Percentiles rank a stretch among this genome's conserved stretches.
Conservation (phyloP, 2,797 vertebrate species). For the Lepilemur ruficaudatus region DNA sequence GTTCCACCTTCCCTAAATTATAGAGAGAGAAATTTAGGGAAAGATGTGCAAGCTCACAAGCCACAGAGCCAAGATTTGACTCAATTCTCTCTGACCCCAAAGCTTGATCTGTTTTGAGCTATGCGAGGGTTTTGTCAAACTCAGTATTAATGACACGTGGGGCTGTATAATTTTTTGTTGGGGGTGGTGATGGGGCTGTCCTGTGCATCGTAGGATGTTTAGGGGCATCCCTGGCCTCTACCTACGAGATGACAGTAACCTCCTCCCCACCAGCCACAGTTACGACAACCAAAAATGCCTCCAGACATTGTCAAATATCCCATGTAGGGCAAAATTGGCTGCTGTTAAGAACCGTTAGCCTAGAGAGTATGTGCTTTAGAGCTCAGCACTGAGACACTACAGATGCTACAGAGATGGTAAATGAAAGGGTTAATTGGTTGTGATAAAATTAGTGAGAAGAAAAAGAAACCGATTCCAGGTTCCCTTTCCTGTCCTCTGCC, state of each 20-base stretch:
- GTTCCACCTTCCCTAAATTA: neutral
- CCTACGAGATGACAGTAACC: no score
- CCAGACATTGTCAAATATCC: neutral
- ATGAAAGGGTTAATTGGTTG: neutral
- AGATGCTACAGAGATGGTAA: neutral
- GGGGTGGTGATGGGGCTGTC: fast-evolving
- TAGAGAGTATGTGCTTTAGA: fast-evolving
- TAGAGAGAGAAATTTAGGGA: neutral
- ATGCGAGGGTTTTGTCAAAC: fast-evolving
- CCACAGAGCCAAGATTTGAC: fast-evolving
- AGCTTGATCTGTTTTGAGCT: no score
- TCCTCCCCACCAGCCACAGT: fast-evolving
- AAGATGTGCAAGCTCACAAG: no score
- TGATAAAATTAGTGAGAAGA: conserved; percentile 4
- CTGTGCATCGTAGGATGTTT: fast-evolving
- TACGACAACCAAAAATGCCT: neutral
- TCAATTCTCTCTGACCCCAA: neutral
- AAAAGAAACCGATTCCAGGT: neutral
- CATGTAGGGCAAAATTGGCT: neutral
- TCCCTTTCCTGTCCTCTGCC: no score
- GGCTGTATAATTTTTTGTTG: neutral
- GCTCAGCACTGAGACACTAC: neutral
- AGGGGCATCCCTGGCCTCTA: neutral
- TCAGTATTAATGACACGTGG: fast-evolving
- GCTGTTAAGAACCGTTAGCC: neutral